Percentiles rank a stretch among this genome's conserved stretches.
These are phyloP conservation scores for Leptestheria dahalacensis DNA, from an alignment of 1,140 invertebrate genomes.

Conservation along the genomic window DNA sequence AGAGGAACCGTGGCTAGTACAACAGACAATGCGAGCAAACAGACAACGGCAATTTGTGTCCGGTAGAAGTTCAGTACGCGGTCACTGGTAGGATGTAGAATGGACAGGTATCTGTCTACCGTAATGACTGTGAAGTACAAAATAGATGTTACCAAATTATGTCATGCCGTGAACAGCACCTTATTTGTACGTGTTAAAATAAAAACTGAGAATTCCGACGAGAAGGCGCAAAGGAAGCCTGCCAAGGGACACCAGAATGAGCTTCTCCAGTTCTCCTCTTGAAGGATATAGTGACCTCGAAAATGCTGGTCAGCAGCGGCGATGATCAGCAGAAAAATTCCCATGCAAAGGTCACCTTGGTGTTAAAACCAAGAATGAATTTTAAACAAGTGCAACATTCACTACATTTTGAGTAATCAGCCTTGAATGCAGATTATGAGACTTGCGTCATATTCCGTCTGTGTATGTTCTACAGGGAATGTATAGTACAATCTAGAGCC, in stretches of 20 bases:
- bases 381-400: constrained; percentile 45
- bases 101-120: not conserved
- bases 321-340: constrained; percentile 37
- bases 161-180: not conserved
- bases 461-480: no score
- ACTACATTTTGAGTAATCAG: constrained; percentile 18
- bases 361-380: no score
- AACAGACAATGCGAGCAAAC: not conserved
- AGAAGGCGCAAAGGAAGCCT: constrained; percentile 49
- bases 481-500: no score
- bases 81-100: not conserved
- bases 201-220: constrained; percentile 45
- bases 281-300: constrained; percentile 35
- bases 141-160: not conserved
- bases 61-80: not conserved
- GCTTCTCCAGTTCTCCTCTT: constrained; percentile 35
- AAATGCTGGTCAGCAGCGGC: constrained; percentile 35
- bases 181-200: constrained; percentile 32
- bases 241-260: constrained; percentile 35
- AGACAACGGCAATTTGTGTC: not conserved
- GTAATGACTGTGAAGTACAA: not conserved
- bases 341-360: constrained; percentile 39
- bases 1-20: not conserved
- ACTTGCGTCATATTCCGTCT: no score
- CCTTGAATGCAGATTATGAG: no score